These are phyloP conservation scores for Nilaparvata lugens DNA, from an alignment of 1,140 invertebrate genomes.

Conservation along the genomic window DNA sequence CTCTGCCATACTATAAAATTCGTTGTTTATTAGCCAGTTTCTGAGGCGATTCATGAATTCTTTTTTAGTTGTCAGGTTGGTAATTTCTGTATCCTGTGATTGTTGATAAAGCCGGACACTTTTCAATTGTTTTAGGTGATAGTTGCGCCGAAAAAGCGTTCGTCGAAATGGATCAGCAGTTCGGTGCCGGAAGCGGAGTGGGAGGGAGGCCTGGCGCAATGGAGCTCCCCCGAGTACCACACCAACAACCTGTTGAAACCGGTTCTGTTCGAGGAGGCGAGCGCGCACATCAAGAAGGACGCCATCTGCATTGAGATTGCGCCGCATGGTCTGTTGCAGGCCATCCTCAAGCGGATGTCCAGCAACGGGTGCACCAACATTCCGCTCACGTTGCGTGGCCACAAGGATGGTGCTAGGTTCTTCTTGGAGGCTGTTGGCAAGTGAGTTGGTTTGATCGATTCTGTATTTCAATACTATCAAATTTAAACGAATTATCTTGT, in stretches of 20 bases:
- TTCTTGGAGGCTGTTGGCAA: slow-evolving; percentile 44
- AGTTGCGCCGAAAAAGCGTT: slow-evolving; percentile 39
- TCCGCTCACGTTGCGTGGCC: slow-evolving; percentile 45
- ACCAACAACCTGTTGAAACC: slow-evolving; percentile 51
- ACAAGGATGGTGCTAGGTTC: slow-evolving; percentile 38
- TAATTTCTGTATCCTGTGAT: neutral
- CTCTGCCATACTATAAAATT: too few relatives aligned
- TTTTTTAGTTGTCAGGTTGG: neutral
- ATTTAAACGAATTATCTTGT: slow-evolving; percentile 2
- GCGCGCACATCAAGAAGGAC: slow-evolving; percentile 45
- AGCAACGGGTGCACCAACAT: slow-evolving; percentile 40
- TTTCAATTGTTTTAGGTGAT: slow-evolving; percentile 38
- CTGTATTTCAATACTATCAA: too few relatives aligned
- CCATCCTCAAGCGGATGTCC: slow-evolving; percentile 47
- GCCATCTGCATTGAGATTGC: slow-evolving; percentile 51
- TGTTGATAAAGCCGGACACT: too few relatives aligned
- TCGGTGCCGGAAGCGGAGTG: slow-evolving; percentile 45
- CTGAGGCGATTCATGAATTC: too few relatives aligned
- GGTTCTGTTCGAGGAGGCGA: slow-evolving; percentile 50
- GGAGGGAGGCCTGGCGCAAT: slow-evolving; percentile 37
- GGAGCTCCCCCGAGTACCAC: slow-evolving; percentile 52
- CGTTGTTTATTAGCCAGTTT: too few relatives aligned
- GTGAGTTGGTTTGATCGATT: too few relatives aligned
- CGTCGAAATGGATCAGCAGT: slow-evolving; percentile 49
- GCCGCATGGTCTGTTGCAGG: slow-evolving; percentile 48